Evolutionary conservation across 1,140 invertebrate genomes (phyloP).

Genomic region (Ceratosolen solmsi): DNA sequence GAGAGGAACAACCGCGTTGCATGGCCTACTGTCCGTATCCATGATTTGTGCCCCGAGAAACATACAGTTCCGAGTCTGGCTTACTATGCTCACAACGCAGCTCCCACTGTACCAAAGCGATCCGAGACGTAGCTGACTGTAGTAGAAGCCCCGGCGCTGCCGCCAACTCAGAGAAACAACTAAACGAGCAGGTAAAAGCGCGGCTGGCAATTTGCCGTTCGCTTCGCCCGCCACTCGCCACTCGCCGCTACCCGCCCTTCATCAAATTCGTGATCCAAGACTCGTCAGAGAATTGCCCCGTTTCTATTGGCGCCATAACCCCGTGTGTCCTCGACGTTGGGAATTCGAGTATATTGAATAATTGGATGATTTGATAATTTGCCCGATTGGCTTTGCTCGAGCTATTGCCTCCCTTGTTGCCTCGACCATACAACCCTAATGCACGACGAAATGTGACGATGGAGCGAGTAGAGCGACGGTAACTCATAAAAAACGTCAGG

Average conservation of each 20-base stretch:
- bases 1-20: background rate
- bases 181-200: slow-evolving; percentile 31
- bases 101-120: slow-evolving; percentile 27
- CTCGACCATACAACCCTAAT: too few species aligned
- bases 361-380: too few species aligned
- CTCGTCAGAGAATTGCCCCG: background rate
- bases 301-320: background rate
- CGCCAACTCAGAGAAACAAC: background rate
- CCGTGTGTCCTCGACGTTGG: background rate
- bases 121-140: slow-evolving; percentile 2
- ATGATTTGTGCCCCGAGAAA: background rate
- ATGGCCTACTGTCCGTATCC: slow-evolving; percentile 46
- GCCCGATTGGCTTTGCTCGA: too few species aligned
- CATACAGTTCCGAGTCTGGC: slow-evolving; percentile 1
- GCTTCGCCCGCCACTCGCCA: background rate
- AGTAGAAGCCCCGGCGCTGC: slow-evolving; percentile 4
- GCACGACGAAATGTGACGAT: too few species aligned
- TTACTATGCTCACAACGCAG: background rate
- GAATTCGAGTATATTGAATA: too few species aligned
- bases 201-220: background rate
- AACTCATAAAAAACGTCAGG: too few species aligned
- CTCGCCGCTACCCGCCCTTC: slow-evolving; percentile 14
- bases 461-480: too few species aligned
- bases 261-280: background rate
- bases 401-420: too few species aligned